phyloP scores from a whole-genome alignment of 2,888 invertebrate species.

The Toxonevra muliebris region DNA sequence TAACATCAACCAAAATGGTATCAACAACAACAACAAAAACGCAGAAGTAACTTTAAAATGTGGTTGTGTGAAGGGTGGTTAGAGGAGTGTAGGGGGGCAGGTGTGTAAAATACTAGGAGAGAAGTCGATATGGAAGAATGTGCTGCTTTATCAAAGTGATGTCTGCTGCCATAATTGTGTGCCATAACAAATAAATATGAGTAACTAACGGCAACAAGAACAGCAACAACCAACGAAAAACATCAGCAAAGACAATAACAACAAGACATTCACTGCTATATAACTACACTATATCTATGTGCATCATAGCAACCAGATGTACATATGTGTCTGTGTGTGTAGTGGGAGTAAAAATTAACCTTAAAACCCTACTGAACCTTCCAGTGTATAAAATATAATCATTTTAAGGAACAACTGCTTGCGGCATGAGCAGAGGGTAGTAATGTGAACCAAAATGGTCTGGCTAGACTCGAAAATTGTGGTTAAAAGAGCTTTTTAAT shows the following conservation, averaged over 20 bases:
- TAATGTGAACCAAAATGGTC: background rate
- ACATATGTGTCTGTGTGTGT: too few species aligned
- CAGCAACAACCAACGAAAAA: slow-evolving; percentile 8
- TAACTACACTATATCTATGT: slow-evolving; percentile 4
- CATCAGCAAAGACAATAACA: slow-evolving; percentile 4
- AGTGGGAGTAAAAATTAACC: background rate
- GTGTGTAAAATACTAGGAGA: too few species aligned
- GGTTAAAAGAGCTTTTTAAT: background rate
- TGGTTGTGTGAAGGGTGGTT: too few species aligned
- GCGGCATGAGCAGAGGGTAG: background rate
- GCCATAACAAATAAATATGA: slow-evolving; percentile 27
- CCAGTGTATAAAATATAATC: background rate
- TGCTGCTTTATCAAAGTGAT: background rate
- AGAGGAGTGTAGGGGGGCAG: too few species aligned
- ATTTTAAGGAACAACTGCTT: background rate
- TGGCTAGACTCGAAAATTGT: background rate
- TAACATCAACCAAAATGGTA: too few species aligned
- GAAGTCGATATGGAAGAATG: background rate
- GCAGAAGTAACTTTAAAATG: too few species aligned
- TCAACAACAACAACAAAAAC: too few species aligned
- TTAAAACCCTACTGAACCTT: background rate
- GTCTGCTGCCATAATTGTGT: slow-evolving; percentile 38
- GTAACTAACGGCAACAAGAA: slow-evolving; percentile 5
- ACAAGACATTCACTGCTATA: background rate
- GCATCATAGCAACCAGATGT: too few species aligned